Percentiles rank a stretch among this genome's conserved stretches.
Evolutionary conservation across 2,888 invertebrate genomes (phyloP).

Genomic region (Strigamia crassipes): DNA sequence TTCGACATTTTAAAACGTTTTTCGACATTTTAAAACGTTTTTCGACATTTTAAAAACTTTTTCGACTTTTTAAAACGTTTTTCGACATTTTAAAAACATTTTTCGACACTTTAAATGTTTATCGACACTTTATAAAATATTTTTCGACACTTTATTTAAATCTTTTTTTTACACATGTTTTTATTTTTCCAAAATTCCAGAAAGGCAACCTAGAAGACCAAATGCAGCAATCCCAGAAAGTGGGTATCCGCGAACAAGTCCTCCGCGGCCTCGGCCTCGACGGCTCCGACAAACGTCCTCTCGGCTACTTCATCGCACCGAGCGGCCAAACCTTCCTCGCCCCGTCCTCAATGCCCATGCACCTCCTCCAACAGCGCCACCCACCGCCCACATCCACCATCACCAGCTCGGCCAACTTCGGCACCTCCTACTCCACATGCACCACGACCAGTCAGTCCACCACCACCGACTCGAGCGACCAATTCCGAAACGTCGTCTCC

Average conservation of each 20-base stretch:
- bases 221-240: not conserved
- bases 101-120: too few relatives aligned
- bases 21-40: too few relatives aligned
- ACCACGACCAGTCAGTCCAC: not conserved
- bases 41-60: too few relatives aligned
- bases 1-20: too few relatives aligned
- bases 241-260: constrained; percentile 36
- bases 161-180: too few relatives aligned
- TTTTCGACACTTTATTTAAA: too few relatives aligned
- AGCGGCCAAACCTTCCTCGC: not conserved
- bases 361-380: not conserved
- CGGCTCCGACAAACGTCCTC: not conserved
- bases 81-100: too few relatives aligned
- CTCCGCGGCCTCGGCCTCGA: constrained; percentile 33
- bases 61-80: too few relatives aligned
- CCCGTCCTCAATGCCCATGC: not conserved
- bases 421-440: too few relatives aligned
- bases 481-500: not conserved
- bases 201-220: not conserved
- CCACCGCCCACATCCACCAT: not conserved
- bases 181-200: not conserved
- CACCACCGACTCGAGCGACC: not conserved
- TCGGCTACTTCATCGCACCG: constrained; percentile 36
- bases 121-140: too few relatives aligned
- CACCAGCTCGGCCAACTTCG: not conserved